Evolutionary conservation across 1,140 invertebrate genomes (phyloP).

Genomic region (Paracyclopina nana): DNA sequence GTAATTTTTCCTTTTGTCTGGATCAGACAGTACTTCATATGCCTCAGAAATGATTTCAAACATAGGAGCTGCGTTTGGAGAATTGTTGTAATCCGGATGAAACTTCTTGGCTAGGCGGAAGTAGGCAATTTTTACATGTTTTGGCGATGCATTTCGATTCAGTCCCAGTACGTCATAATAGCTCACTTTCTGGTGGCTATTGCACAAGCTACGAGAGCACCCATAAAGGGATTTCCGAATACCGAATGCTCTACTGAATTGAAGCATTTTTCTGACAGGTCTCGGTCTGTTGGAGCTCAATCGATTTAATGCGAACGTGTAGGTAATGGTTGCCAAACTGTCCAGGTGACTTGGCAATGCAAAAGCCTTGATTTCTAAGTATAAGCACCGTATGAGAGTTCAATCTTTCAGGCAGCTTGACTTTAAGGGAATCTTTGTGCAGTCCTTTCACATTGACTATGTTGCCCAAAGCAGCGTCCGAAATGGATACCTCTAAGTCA

Average conservation of each 20-base stretch:
- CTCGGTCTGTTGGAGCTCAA: no score
- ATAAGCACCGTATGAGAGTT: slow-evolving; percentile 6
- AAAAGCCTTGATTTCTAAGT: background rate
- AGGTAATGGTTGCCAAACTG: slow-evolving; percentile 7
- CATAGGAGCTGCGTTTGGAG: slow-evolving; percentile 20
- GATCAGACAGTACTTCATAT: slow-evolving; percentile 25
- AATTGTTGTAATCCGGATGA: slow-evolving; percentile 23
- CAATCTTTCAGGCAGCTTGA: slow-evolving; percentile 3
- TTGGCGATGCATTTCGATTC: slow-evolving; percentile 24
- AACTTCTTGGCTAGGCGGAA: slow-evolving; percentile 26
- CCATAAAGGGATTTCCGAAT: no score
- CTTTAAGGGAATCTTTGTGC: slow-evolving; percentile 12
- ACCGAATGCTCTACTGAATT: no score
- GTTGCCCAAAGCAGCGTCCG: slow-evolving; percentile 9
- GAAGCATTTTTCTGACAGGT: no score
- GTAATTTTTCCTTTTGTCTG: slow-evolving; percentile 22
- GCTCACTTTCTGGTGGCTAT: no score
- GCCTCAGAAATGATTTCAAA: slow-evolving; percentile 22
- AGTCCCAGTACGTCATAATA: slow-evolving; percentile 32
- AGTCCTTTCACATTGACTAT: slow-evolving; percentile 11
- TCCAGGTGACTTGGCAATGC: background rate
- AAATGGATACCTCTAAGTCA: slow-evolving; percentile 11
- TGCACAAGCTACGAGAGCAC: no score
- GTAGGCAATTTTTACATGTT: slow-evolving; percentile 33
- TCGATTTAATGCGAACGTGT: no score